A percentile compares a stretch with the other conserved stretches of the same genome.
These are phyloP conservation scores for Chitala chitala DNA, from an alignment of 2,113 vertebrate species.

Conservation along the genomic window DNA sequence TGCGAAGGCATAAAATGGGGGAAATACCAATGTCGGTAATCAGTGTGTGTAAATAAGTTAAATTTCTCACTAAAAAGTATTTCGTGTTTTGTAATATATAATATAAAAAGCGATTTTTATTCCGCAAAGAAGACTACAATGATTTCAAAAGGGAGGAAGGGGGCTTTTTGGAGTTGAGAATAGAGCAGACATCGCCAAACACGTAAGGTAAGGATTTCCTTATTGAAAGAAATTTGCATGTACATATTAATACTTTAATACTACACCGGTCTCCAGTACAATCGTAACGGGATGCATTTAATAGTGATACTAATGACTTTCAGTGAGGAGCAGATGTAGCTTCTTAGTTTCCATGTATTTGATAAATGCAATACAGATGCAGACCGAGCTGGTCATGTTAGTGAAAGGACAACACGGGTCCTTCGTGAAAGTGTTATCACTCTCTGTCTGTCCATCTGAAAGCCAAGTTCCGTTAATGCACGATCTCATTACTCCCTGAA, in stretches of 20 bases:
- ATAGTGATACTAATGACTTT: neutral
- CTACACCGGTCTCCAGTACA: neutral
- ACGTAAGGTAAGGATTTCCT: constrained; percentile 21
- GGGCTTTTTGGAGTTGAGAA: constrained; percentile 17
- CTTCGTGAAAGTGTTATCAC: neutral
- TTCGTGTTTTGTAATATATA: neutral
- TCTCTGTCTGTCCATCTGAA: neutral
- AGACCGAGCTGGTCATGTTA: neutral
- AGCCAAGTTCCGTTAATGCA: neutral
- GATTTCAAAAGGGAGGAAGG: constrained; percentile 13
- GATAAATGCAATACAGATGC: neutral
- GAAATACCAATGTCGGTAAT: neutral
- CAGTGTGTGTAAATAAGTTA: neutral
- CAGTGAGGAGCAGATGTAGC: neutral
- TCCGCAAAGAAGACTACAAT: constrained; percentile 5
- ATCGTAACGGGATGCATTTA: neutral
- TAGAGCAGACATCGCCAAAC: constrained; percentile 8
- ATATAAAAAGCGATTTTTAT: neutral
- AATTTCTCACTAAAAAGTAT: neutral
- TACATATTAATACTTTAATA: neutral
- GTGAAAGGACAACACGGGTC: neutral
- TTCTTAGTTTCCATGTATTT: neutral
- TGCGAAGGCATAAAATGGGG: neutral
- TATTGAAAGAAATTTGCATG: neutral
- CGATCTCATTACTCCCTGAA: neutral